Evolutionary conservation across 2,113 vertebrate species (phyloP).

Genomic region (Brachionichthys hirsutus): DNA sequence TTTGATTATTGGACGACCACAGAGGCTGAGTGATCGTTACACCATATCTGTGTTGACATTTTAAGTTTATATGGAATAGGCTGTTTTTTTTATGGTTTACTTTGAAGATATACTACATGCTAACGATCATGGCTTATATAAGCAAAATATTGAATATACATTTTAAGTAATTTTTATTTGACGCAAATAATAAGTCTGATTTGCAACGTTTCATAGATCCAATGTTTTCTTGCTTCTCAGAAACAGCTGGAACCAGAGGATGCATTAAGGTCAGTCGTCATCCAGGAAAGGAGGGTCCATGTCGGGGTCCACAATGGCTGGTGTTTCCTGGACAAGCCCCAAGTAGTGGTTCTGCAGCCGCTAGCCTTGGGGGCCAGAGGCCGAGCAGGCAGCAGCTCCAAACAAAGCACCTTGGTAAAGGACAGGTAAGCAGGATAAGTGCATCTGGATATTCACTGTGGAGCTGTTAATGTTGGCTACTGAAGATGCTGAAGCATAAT

Average conservation of each 20-base stretch:
- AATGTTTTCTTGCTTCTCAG: slow-evolving; percentile 56
- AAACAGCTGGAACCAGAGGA: slow-evolving; percentile 51
- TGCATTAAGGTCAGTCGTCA: slow-evolving; percentile 32
- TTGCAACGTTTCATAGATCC: not conserved
- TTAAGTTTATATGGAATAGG: not conserved
- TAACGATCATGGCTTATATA: no score
- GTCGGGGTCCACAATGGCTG: slow-evolving; percentile 89
- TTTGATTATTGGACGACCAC: not conserved
- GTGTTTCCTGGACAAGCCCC: slow-evolving; percentile 85
- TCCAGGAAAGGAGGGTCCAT: slow-evolving; percentile 88
- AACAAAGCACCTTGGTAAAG: slow-evolving; percentile 34
- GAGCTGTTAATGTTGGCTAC: slow-evolving; percentile 2
- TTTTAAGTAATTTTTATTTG: no score
- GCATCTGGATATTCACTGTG: not conserved
- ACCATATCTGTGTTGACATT: not conserved
- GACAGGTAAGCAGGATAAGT: slow-evolving; percentile 71
- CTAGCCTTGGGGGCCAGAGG: slow-evolving; percentile 45
- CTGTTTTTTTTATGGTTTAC: not conserved
- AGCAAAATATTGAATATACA: no score
- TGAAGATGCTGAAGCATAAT: not conserved
- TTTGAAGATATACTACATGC: not conserved
- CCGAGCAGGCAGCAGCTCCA: slow-evolving; percentile 62
- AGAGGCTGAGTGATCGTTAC: not conserved
- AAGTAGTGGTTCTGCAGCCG: slow-evolving; percentile 85
- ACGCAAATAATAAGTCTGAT: not conserved